Percentiles rank a stretch among this genome's conserved stretches.
phyloP scores from a whole-genome alignment of 2,797 vertebrate species.

The Acipenser transmontanus region DNA sequence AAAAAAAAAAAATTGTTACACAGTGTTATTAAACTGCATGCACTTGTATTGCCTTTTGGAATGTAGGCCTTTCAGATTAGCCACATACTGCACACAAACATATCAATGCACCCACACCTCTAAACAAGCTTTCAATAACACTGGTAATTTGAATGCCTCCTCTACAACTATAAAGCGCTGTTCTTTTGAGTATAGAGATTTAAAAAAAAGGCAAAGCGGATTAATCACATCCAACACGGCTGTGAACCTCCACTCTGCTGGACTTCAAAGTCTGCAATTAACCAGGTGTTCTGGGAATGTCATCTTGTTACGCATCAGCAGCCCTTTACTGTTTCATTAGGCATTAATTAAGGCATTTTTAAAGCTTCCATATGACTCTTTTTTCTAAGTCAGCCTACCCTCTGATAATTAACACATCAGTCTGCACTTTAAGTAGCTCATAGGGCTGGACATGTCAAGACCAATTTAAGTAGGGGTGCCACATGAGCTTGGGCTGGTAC shows the following conservation, averaged over 20 bases:
- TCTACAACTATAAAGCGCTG: slow-evolving; percentile 1
- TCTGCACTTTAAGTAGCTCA: background rate
- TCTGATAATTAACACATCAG: slow-evolving; percentile 1
- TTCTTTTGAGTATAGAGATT: background rate
- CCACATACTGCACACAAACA: no score
- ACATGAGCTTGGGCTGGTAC: no score
- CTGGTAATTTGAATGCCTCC: no score
- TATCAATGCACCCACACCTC: background rate
- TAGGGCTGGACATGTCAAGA: no score
- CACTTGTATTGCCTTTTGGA: no score
- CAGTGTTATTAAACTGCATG: no score
- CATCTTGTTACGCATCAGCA: slow-evolving; percentile 61
- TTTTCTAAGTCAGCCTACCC: background rate
- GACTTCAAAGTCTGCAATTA: slow-evolving; percentile 64
- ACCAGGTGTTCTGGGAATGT: slow-evolving; percentile 74
- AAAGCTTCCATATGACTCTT: slow-evolving; percentile 37
- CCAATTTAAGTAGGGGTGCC: no score
- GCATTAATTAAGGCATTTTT: slow-evolving; percentile 61
- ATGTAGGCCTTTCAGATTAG: no score
- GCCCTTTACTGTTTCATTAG: slow-evolving; percentile 57
- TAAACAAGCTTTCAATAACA: background rate
- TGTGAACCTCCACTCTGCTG: slow-evolving; percentile 36
- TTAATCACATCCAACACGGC: slow-evolving; percentile 53
- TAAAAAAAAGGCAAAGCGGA: slow-evolving; percentile 30
- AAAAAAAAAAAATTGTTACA: no score